Evolutionary conservation across 2,888 invertebrate genomes (phyloP).

Genomic region (Metallyticus violacea): DNA sequence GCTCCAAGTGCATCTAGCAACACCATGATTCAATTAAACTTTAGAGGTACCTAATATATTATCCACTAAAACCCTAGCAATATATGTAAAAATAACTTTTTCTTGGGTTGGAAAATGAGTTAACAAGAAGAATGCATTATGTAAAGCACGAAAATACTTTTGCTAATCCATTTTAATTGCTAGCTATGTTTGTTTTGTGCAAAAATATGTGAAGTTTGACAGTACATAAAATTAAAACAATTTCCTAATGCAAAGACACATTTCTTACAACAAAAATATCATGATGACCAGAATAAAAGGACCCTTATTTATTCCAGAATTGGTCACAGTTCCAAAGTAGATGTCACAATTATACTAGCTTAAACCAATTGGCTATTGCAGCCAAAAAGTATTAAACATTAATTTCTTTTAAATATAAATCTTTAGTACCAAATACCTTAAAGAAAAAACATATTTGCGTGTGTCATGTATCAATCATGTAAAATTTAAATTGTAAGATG

Average conservation of each 20-base stretch:
- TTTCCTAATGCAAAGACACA: neutral
- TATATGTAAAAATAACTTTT: too few species aligned
- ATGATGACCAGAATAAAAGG: neutral
- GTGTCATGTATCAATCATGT: neutral
- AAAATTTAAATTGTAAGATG: neutral
- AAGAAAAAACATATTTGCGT: neutral
- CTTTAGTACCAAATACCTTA: neutral
- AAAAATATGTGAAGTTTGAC: neutral
- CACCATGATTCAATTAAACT: too few species aligned
- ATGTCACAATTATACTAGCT: neutral
- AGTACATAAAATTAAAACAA: neutral
- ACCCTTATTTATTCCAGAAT: neutral
- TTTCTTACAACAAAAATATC: neutral
- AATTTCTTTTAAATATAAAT: neutral
- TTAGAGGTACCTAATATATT: too few species aligned
- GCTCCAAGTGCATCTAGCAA: too few species aligned
- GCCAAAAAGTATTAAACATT: neutral
- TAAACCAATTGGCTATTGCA: neutral
- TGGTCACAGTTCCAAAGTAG: neutral
- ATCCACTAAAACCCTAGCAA: too few species aligned
- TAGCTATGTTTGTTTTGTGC: neutral
- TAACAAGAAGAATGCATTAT: neutral
- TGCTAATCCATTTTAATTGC: neutral
- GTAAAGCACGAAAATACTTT: neutral
- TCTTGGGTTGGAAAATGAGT: too few species aligned